These are phyloP conservation scores for Drosophila sordidula DNA, from an alignment of 2,888 invertebrate species.

Conservation along the genomic window DNA sequence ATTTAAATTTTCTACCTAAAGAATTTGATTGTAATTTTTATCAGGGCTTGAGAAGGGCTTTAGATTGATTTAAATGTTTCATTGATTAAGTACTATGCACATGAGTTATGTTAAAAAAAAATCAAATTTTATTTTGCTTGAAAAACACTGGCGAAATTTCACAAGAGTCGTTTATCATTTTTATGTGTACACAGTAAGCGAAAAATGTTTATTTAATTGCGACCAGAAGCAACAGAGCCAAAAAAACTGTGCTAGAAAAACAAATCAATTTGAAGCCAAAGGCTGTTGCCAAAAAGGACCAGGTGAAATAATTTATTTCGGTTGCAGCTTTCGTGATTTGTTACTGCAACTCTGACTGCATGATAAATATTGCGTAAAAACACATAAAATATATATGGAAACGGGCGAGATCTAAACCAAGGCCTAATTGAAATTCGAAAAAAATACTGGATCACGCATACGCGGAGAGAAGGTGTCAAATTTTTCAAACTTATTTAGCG, in stretches of 20 bases:
- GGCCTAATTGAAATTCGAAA: neutral
- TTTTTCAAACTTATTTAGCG: neutral
- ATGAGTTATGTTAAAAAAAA: slow-evolving; percentile 18
- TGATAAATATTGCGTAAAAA: slow-evolving; percentile 11
- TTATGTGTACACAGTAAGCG: slow-evolving; percentile 25
- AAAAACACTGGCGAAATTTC: neutral
- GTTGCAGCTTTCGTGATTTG: slow-evolving; percentile 8
- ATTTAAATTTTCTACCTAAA: neutral
- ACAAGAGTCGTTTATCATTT: slow-evolving; percentile 26
- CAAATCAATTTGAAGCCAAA: slow-evolving; percentile 10
- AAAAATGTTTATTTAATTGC: slow-evolving; percentile 37
- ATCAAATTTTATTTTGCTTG: slow-evolving; percentile 10
- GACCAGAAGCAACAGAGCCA: neutral
- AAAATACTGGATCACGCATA: neutral
- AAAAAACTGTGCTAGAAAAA: slow-evolving; percentile 16
- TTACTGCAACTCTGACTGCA: slow-evolving; percentile 6
- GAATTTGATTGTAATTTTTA: neutral
- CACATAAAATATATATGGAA: slow-evolving; percentile 1
- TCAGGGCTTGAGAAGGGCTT: neutral
- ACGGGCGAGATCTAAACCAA: neutral
- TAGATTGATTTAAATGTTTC: slow-evolving; percentile 4
- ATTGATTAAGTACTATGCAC: neutral
- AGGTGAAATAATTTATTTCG: slow-evolving; percentile 14
- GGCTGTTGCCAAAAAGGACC: slow-evolving; percentile 1
- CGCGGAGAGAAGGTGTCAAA: neutral